Evolutionary conservation across 1,140 invertebrate genomes (phyloP), one percentile per base, ranked within the genome.

Genomic region (Parapsyche elsis): DNA sequence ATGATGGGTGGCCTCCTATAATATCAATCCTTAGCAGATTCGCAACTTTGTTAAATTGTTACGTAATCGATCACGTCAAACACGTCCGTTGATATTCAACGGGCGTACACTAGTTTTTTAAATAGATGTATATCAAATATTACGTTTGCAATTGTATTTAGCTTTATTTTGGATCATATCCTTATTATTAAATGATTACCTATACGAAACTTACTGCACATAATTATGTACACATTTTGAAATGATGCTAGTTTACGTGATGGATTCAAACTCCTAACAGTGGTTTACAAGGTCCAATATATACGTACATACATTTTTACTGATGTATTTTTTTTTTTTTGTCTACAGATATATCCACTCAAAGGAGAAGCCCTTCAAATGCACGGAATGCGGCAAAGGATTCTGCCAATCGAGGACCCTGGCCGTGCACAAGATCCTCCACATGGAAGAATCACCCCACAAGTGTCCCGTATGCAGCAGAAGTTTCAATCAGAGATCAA

Each of bases 361-460:
- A 30, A 98, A 98, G 88, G 97, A 98, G 87, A 99, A 98, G 86
- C 97, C 97, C 0, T 99, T 98, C 90, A 98, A 97, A 88, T 99
- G 97, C 87, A 93, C 92, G 16, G 95, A 98, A 87, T 99, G 97
- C 86, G 96, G 96, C 71, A 98, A 98, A 88, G 97, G 97, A 12
- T 99, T 99, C 90, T 98, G 97, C 86, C 97, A 99, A 85, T 96
- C 95, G 16, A 90, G 97, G 46, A 98, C 97, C 0, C 88, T 99
- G 81, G 96, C 96, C 9, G 96, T 98, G 1, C 97, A 99, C 90
- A 96, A 96, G 86, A 96, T 97, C 84, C 90, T 96, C 5, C 96
- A 97, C 86, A 94, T 96, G 93, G 95, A 97, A 86, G 95, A 97
- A 85, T 96, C 95, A 0, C 96, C 95, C 0, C 95, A 97, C 89